phyloP scores from a whole-genome alignment of 1,140 invertebrate genomes.

The Zaprionus tsacasi region DNA sequence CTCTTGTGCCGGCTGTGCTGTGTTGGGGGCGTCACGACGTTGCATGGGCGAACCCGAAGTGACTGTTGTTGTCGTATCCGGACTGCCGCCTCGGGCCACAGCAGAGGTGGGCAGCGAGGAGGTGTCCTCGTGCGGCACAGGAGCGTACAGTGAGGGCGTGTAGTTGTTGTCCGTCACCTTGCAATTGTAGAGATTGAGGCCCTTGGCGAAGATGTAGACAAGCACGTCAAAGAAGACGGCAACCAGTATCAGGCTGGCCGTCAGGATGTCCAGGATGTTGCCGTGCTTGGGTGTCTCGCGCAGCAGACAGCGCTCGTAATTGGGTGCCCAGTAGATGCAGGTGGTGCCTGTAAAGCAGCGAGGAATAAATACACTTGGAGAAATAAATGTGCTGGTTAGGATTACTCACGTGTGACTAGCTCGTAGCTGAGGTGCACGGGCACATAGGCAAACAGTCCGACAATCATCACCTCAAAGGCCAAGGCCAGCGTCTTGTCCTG shows the following conservation, averaged over 20 bases:
- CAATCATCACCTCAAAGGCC: conserved; percentile 85
- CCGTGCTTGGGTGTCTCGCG: conserved; percentile 79
- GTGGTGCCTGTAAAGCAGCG: conserved; percentile 67
- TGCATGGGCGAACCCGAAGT: conserved; percentile 62
- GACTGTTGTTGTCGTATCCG: conserved; percentile 50
- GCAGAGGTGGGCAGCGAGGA: conserved; percentile 11
- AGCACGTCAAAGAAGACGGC: conserved; percentile 77
- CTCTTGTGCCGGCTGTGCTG: neutral
- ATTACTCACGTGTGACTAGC: conserved; percentile 84
- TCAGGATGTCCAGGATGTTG: conserved; percentile 78
- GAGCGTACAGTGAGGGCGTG: conserved; percentile 73
- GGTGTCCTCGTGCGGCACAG: conserved; percentile 71
- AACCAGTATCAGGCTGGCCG: conserved; percentile 70
- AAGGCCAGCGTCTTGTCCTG: conserved; percentile 87
- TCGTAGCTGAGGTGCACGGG: conserved; percentile 86
- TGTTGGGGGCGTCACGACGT: conserved; percentile 47
- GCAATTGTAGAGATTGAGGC: conserved; percentile 77
- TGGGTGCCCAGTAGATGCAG: conserved; percentile 81
- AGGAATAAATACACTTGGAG: neutral
- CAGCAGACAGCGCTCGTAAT: conserved; percentile 70
- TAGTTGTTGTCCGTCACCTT: conserved; percentile 80
- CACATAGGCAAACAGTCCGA: conserved; percentile 85
- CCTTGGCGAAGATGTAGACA: conserved; percentile 73
- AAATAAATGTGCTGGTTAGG: neutral
- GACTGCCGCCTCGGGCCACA: conserved; percentile 55